These are phyloP conservation scores for Heliothis virescens DNA, from an alignment of 1,140 invertebrate genomes.

Conservation along the genomic window DNA sequence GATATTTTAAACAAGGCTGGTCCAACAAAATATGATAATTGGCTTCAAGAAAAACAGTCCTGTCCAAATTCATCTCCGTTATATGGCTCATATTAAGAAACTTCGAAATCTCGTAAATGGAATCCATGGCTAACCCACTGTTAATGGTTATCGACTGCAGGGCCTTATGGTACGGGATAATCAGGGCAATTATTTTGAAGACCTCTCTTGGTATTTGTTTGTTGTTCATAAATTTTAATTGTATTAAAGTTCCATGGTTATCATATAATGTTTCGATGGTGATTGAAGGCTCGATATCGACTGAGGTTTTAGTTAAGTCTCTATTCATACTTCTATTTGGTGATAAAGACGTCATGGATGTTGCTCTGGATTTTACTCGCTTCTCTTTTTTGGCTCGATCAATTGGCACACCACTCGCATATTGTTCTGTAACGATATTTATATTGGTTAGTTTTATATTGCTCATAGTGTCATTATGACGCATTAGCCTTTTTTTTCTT, in stretches of 20 bases:
- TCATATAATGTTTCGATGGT: conserved; percentile 62
- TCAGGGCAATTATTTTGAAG: conserved; percentile 64
- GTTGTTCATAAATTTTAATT: conserved; percentile 66
- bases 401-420: too few relatives aligned
- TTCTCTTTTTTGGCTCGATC: too few relatives aligned
- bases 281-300: neutral
- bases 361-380: too few relatives aligned
- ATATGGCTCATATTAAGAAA: conserved; percentile 61
- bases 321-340: too few relatives aligned
- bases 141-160: conserved; percentile 63
- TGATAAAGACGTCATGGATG: neutral
- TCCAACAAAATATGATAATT: conserved; percentile 69
- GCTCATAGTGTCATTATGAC: too few relatives aligned
- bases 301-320: neutral
- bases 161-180: conserved; percentile 58
- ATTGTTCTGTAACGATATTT: too few relatives aligned
- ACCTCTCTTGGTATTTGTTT: conserved; percentile 58
- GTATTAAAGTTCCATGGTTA: conserved; percentile 56
- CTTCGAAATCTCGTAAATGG: conserved; percentile 66
- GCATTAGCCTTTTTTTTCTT: too few relatives aligned
- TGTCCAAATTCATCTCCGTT: conserved; percentile 68
- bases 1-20: conserved; percentile 54
- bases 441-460: too few relatives aligned
- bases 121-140: conserved; percentile 57
- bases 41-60: conserved; percentile 58